These are phyloP conservation scores for Morus bassanus DNA, from an alignment of 2,797 vertebrate species.

Conservation along the genomic window DNA sequence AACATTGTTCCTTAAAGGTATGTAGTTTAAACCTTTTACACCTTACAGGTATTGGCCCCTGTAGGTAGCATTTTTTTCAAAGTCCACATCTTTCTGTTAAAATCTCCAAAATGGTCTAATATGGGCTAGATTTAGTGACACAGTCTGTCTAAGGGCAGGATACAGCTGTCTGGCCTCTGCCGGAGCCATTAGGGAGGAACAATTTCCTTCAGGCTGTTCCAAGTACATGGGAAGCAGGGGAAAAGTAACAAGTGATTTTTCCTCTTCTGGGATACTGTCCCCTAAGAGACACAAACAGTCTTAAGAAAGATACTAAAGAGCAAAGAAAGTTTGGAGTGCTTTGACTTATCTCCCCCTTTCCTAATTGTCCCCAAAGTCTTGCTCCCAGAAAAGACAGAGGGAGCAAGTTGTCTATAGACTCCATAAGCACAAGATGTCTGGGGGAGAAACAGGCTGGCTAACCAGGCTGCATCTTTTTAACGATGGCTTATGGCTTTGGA, in stretches of 20 bases:
- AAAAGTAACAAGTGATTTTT: neutral
- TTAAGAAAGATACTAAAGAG: neutral
- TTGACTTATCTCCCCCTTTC: neutral
- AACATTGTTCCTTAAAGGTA: neutral
- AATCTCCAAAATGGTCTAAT: neutral
- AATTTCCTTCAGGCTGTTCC: neutral
- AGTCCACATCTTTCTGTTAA: neutral
- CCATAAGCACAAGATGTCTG: neutral
- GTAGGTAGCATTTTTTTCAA: neutral
- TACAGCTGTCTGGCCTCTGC: neutral
- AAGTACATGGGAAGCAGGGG: neutral
- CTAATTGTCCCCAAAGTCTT: neutral
- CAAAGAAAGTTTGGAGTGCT: neutral
- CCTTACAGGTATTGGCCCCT: neutral
- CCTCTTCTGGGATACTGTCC: neutral
- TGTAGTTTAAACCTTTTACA: neutral
- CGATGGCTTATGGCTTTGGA: accelerated
- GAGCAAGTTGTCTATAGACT: neutral
- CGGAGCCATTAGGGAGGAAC: neutral
- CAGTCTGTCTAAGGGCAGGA: neutral
- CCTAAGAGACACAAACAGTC: neutral
- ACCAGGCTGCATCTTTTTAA: neutral
- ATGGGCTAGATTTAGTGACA: neutral
- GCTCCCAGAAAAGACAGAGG: neutral
- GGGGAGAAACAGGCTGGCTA: neutral